These are phyloP conservation scores for Eilema depressum DNA, from an alignment of 2,888 invertebrate genomes.

Conservation along the genomic window DNA sequence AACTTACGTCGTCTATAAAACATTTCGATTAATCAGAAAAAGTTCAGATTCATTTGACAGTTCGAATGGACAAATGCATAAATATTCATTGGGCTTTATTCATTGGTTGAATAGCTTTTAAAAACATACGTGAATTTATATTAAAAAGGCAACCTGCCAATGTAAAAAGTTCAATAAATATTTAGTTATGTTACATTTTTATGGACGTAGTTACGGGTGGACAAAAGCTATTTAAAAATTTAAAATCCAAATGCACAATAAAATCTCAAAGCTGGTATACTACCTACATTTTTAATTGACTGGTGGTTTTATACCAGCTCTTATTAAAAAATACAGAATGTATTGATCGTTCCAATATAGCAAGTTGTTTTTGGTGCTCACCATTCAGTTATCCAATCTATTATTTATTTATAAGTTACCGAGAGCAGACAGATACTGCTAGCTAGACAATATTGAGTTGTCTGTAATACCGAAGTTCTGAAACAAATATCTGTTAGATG, in stretches of 20 bases:
- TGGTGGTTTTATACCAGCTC: constrained; percentile 50
- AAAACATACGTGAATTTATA: background rate
- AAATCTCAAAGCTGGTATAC: constrained; percentile 27
- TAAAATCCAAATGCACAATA: background rate
- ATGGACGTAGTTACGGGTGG: background rate
- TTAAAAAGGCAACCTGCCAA: background rate
- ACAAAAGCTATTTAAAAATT: constrained; percentile 9
- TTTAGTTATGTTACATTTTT: constrained; percentile 5
- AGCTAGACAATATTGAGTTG: constrained; percentile 26
- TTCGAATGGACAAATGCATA: background rate
- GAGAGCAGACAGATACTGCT: constrained; percentile 31
- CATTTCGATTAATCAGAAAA: background rate
- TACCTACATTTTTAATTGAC: constrained; percentile 54
- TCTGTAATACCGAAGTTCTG: constrained; percentile 25
- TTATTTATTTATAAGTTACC: constrained; percentile 56
- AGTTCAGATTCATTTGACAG: background rate
- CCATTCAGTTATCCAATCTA: constrained; percentile 54
- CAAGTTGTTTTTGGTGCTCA: constrained; percentile 44
- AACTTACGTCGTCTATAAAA: background rate
- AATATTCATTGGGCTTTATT: background rate
- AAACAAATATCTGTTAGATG: background rate
- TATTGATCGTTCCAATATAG: constrained; percentile 52
- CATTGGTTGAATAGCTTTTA: constrained; percentile 1
- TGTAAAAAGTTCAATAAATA: constrained; percentile 1
- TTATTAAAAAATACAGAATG: constrained; percentile 49